A percentile compares a stretch with the other conserved stretches of the same genome.
Evolutionary conservation across 2,797 vertebrate genomes (phyloP).

Genomic region (Ibycter americanus): DNA sequence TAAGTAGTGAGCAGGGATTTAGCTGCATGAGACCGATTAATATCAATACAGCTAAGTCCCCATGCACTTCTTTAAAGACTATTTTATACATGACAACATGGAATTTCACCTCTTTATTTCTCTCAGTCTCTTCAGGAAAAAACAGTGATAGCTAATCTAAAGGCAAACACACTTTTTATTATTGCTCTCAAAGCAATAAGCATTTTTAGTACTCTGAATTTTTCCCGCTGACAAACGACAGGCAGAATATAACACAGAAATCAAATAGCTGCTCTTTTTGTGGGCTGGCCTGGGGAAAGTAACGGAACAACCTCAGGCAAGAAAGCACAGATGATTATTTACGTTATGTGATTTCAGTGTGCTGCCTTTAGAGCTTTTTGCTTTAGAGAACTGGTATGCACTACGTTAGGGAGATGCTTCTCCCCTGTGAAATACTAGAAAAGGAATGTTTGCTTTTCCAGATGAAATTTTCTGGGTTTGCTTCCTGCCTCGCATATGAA

Average conservation of each 20-base stretch:
- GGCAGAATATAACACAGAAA: not conserved
- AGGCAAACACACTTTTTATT: constrained; percentile 19
- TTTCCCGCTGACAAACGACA: constrained; percentile 28
- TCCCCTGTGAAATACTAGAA: not conserved
- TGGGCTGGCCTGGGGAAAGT: not conserved
- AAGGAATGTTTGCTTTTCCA: not conserved
- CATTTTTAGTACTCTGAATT: constrained; percentile 17
- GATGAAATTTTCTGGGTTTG: not conserved
- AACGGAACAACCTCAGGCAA: not conserved
- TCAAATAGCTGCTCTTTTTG: not conserved
- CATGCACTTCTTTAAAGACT: not conserved
- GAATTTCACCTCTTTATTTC: not conserved
- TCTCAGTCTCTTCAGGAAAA: constrained; percentile 12
- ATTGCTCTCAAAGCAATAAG: constrained; percentile 10
- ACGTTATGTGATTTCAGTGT: not conserved
- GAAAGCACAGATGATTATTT: not conserved
- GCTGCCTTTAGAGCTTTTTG: not conserved
- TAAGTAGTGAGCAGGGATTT: constrained; percentile 40
- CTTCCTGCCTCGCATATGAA: not conserved
- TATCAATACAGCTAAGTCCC: constrained; percentile 8
- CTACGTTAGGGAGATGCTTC: not conserved
- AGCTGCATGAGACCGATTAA: constrained; percentile 18
- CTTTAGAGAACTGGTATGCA: not conserved
- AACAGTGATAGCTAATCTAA: not conserved
- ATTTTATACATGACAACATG: not conserved